Evolutionary conservation across 2,888 invertebrate genomes (phyloP), one percentile per base, ranked within the genome.

Genomic region (Metellina segmentata): DNA sequence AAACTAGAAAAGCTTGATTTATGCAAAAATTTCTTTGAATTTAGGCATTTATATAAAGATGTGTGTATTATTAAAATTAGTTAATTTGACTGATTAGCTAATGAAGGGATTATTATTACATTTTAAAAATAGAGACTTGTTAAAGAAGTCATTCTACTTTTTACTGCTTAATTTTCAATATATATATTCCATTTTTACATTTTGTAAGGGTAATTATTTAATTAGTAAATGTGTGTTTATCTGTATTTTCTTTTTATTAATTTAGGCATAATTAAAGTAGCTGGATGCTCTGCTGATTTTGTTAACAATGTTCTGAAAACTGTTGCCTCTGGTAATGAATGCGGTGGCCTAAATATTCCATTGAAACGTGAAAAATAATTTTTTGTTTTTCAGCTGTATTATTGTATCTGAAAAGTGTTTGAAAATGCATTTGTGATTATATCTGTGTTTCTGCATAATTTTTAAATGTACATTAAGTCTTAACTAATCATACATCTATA

Each of bases 261-360:
- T 53, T 74, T 53, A 92, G 92, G 89, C 75, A 20, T 53, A 8
- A 69, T 81, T 6, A 81, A 83, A 77, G 97, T 99, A 94, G 99
- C 98, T 83, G 98, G 98, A 85, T 96, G 97, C 94, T 97, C 98
- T 81, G 98, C 98, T 13, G 98, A 98, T 94, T 99, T 97, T 95
- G 99, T 99, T 72, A 99, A 99, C 95, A 97, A 96, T 95, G 97
- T 99, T 91, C 95, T 99, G 95, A 98, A 98, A 92, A 98, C 97
- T 95, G 97, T 98, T 87, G 97, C 96, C 95, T 95, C 96, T 92
- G 98, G 98, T 61, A 96, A 97, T 94, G 96, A 96, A 86, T 96
- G 96, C 94, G 97, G 97, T 93, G 97, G 97, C 85, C 85, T 92
- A 72, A 71, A 81, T 69, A 69, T 79, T 79, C 8, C 75, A 74